phyloP scores from a whole-genome alignment of 2,797 vertebrate species.

The Diplodus sargus region DNA sequence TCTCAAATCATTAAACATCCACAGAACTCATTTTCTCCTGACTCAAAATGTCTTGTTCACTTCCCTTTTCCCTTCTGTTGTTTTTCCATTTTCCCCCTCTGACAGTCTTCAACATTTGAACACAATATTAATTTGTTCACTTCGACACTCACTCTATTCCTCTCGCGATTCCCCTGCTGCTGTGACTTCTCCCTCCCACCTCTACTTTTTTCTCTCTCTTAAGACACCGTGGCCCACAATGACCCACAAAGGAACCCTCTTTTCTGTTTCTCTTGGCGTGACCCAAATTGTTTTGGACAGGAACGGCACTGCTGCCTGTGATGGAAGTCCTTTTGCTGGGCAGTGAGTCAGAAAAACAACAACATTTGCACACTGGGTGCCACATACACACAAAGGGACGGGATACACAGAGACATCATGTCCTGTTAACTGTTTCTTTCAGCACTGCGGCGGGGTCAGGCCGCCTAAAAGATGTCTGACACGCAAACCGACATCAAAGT shows the following conservation, averaged over 20 bases:
- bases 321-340: conserved; percentile 53
- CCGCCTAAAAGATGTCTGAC: conserved; percentile 49
- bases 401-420: conserved; percentile 57
- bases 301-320: conserved; percentile 41
- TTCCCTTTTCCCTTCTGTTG: conserved; percentile 1
- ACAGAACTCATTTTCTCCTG: background rate
- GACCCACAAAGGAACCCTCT: conserved; percentile 38
- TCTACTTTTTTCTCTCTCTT: conserved; percentile 19
- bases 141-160: conserved; percentile 8
- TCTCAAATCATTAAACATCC: background rate
- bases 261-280: conserved; percentile 52
- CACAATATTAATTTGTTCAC: conserved; percentile 42
- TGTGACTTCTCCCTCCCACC: conserved; percentile 2
- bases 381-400: conserved; percentile 42
- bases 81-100: conserved; percentile 13
- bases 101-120: conserved; percentile 26
- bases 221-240: conserved; percentile 20
- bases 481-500: conserved; percentile 54
- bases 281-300: conserved; percentile 66
- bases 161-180: conserved; percentile 12
- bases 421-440: conserved; percentile 57
- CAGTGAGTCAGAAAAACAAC: conserved; percentile 51
- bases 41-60: conserved; percentile 15
- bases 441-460: conserved; percentile 45
- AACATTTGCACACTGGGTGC: conserved; percentile 41